Evolutionary conservation across 2,113 vertebrate genomes (phyloP).

Genomic region (Eira barbara): DNA sequence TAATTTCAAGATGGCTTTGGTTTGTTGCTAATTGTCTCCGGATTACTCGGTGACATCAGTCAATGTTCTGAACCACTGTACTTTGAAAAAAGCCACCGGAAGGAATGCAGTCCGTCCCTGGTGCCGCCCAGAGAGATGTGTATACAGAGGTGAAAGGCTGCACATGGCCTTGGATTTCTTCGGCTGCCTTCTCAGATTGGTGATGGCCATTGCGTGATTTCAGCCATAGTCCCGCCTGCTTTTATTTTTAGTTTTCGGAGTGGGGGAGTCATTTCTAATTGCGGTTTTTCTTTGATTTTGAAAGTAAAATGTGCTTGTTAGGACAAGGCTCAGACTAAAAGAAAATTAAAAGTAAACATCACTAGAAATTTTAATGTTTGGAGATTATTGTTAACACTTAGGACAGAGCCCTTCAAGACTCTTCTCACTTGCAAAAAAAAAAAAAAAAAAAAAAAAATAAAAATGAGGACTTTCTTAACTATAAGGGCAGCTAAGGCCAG

Average conservation of each 20-base stretch:
- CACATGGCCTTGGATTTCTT: background rate
- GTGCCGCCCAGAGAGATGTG: accelerated
- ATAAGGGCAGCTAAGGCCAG: background rate
- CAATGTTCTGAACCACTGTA: background rate
- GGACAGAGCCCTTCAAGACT: background rate
- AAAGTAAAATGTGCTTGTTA: background rate
- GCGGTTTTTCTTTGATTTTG: slow-evolving; percentile 16
- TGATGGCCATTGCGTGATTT: background rate
- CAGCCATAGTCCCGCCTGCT: background rate
- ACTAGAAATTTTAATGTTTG: background rate
- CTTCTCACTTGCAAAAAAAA: background rate
- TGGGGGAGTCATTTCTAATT: background rate
- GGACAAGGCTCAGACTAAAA: background rate
- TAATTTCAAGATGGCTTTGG: slow-evolving; percentile 43
- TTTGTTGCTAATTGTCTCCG: slow-evolving; percentile 50
- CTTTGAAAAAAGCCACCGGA: background rate
- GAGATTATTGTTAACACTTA: background rate
- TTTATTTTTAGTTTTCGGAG: slow-evolving; percentile 33
- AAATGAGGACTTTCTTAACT: background rate
- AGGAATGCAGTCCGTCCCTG: accelerated
- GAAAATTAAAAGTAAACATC: background rate
- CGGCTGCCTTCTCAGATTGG: background rate
- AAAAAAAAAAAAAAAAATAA: background rate
- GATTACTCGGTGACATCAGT: background rate
- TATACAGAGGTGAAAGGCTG: background rate